Conservation (phyloP, 2,888 invertebrate species). For the Cephus rjabovi region DNA sequence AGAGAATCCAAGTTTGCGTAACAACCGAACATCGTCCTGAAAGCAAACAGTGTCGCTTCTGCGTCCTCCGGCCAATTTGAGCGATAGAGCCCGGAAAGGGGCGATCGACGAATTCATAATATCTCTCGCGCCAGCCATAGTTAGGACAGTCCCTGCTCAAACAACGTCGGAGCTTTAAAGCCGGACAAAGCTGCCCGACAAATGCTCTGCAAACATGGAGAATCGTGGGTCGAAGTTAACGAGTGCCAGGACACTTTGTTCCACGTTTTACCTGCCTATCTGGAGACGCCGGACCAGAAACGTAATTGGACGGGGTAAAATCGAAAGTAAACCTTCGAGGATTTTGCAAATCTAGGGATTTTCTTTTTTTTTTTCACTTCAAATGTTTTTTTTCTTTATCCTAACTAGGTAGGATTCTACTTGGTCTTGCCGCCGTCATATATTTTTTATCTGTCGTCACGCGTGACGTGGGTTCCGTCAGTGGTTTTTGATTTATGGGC, state of each 20-base stretch:
- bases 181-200: conserved; percentile 27
- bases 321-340: background rate
- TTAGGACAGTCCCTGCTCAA: background rate
- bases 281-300: background rate
- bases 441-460: background rate
- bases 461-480: background rate
- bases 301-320: background rate
- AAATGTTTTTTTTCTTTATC: background rate
- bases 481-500: background rate
- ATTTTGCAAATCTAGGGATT: background rate
- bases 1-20: background rate
- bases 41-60: background rate
- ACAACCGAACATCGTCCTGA: background rate
- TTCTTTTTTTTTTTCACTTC: background rate
- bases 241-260: background rate
- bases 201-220: conserved; percentile 28
- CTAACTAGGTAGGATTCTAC: background rate
- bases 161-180: conserved; percentile 26
- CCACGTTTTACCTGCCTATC: background rate
- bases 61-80: background rate
- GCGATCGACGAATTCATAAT: conserved; percentile 41
- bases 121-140: conserved; percentile 3
- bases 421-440: background rate
- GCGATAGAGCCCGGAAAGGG: background rate
- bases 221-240: background rate